Percentiles rank a stretch among this genome's conserved stretches.
These are phyloP conservation scores for Lypha dubia DNA, from an alignment of 2,888 invertebrate genomes.

Conservation along the genomic window DNA sequence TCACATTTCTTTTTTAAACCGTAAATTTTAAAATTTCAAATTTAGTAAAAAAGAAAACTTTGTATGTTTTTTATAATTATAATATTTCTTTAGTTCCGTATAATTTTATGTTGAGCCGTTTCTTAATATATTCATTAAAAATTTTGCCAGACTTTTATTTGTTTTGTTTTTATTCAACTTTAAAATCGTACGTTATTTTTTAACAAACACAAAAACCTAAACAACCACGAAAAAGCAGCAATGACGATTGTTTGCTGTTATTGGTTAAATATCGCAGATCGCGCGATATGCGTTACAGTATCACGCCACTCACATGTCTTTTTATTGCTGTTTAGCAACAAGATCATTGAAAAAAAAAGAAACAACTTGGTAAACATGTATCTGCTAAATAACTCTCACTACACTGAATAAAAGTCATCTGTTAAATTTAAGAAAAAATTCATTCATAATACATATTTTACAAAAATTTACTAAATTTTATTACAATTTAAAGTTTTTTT, in stretches of 20 bases:
- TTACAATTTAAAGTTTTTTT: too few relatives aligned
- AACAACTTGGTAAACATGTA: background rate
- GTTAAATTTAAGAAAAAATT: too few relatives aligned
- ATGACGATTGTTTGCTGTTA: background rate
- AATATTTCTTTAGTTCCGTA: background rate
- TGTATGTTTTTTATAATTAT: background rate
- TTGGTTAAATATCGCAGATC: constrained; percentile 3
- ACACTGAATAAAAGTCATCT: too few relatives aligned
- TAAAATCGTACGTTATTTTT: constrained; percentile 17
- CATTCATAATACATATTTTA: too few relatives aligned
- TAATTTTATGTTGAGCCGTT: background rate
- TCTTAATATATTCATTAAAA: constrained; percentile 9
- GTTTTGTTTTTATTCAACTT: background rate
- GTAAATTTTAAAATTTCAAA: too few relatives aligned
- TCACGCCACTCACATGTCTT: constrained; percentile 31
- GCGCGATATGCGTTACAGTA: constrained; percentile 18
- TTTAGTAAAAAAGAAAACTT: background rate
- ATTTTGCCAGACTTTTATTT: constrained; percentile 10
- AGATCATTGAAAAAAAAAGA: constrained; percentile 7
- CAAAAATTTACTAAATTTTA: too few relatives aligned
- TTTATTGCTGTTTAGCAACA: background rate
- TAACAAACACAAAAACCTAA: background rate
- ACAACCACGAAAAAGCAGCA: background rate
- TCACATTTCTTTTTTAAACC: too few relatives aligned
- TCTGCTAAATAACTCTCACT: background rate